phyloP scores from a whole-genome alignment of 2,113 vertebrate species.

The Ceuthmochares aereus region DNA sequence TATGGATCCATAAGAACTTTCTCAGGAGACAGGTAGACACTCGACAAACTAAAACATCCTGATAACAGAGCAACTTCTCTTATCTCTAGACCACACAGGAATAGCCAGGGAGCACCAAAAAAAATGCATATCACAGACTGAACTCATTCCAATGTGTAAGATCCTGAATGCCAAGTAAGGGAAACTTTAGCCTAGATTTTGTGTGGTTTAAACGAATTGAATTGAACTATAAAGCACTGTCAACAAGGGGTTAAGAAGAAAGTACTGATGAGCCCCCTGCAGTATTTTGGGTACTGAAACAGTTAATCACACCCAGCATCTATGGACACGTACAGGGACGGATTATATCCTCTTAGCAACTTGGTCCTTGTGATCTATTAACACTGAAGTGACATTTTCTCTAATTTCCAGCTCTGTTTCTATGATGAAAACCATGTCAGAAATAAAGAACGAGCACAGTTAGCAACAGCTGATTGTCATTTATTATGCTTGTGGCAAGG shows the following conservation, averaged over 20 bases:
- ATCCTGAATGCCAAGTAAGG: background rate
- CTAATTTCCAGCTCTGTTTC: background rate
- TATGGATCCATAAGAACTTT: background rate
- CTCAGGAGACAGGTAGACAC: background rate
- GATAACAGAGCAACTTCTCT: background rate
- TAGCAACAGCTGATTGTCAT: background rate
- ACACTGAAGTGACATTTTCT: background rate
- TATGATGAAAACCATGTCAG: background rate
- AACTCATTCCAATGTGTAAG: background rate
- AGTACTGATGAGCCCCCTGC: background rate
- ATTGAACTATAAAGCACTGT: background rate
- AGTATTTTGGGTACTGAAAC: background rate
- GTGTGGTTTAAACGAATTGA: background rate
- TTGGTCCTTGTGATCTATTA: background rate
- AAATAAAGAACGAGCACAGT: background rate
- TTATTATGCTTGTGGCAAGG: background rate
- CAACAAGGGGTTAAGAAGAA: background rate
- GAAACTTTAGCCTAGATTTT: background rate
- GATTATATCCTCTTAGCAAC: background rate
- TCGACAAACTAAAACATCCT: background rate
- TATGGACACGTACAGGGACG: background rate
- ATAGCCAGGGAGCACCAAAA: background rate
- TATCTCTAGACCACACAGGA: background rate
- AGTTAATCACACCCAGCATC: background rate
- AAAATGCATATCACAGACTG: background rate